These are phyloP conservation scores for Carpatolechia fugitivella DNA, from an alignment of 2,888 invertebrate genomes.

Conservation along the genomic window DNA sequence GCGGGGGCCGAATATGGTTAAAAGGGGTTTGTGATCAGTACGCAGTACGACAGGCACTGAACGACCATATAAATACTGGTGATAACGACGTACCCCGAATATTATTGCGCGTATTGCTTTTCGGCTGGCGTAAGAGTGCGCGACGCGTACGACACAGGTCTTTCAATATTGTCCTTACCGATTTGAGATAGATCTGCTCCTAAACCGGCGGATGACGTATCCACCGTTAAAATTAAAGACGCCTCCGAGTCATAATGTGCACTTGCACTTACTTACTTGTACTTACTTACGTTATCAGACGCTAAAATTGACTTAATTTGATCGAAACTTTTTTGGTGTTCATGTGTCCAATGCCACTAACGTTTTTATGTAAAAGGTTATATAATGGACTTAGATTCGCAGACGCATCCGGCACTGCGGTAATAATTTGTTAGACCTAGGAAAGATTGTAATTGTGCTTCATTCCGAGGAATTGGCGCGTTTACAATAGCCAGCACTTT, in stretches of 20 bases:
- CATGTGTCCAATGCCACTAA: background rate
- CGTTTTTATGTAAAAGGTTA: background rate
- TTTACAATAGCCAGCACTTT: background rate
- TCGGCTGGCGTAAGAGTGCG: background rate
- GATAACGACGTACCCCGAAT: background rate
- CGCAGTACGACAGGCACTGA: background rate
- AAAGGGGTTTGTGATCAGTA: background rate
- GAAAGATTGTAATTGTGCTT: background rate
- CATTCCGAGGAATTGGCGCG: background rate
- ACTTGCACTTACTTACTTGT: too few species aligned
- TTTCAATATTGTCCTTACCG: background rate
- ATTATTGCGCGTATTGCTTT: background rate
- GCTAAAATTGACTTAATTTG: background rate
- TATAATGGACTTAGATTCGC: background rate
- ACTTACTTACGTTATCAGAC: background rate
- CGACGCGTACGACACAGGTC: background rate
- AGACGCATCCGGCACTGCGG: background rate
- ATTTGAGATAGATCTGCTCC: background rate
- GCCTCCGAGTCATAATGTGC: background rate
- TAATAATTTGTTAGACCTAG: conserved; percentile 4
- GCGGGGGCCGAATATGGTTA: background rate
- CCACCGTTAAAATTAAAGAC: background rate
- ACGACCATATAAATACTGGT: background rate
- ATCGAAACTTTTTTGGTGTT: background rate
- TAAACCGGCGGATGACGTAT: background rate